Evolutionary conservation across 2,888 invertebrate genomes (phyloP).

Genomic region (Petrophora chlorosata): DNA sequence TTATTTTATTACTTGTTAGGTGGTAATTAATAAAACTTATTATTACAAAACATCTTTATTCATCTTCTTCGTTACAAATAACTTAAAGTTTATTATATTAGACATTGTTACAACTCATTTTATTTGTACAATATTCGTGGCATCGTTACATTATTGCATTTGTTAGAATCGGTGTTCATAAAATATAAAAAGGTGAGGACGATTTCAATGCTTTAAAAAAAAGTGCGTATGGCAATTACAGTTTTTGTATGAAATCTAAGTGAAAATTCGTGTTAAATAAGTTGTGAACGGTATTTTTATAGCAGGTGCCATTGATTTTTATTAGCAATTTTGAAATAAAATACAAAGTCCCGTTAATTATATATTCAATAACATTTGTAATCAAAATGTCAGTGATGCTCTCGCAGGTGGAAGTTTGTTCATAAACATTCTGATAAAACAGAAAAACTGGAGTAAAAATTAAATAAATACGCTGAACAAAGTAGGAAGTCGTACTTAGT

Average conservation of each 20-base stretch:
- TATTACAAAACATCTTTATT: slow-evolving; percentile 71
- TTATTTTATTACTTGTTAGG: neutral
- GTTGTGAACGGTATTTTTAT: too few relatives aligned
- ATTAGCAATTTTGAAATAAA: too few relatives aligned
- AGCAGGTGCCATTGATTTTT: too few relatives aligned
- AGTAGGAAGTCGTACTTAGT: neutral
- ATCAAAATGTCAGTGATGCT: neutral
- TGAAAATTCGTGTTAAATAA: too few relatives aligned
- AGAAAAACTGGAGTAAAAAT: neutral
- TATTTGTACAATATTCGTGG: slow-evolving; percentile 41
- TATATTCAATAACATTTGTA: too few relatives aligned
- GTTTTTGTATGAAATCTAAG: too few relatives aligned
- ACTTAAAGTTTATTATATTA: slow-evolving; percentile 65
- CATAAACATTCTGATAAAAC: neutral
- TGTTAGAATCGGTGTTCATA: neutral
- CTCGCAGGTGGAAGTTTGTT: neutral
- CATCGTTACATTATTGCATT: slow-evolving; percentile 14
- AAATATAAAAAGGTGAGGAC: neutral
- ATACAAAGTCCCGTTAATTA: too few relatives aligned
- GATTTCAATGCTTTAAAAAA: too few relatives aligned
- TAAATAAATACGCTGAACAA: slow-evolving; percentile 1
- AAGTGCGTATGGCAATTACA: too few relatives aligned
- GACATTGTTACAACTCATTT: slow-evolving; percentile 41
- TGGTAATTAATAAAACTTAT: slow-evolving; percentile 12
- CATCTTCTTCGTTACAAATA: slow-evolving; percentile 66